phyloP scores from a whole-genome alignment of 2,797 vertebrate genomes.

The Cossypha polioptera region DNA sequence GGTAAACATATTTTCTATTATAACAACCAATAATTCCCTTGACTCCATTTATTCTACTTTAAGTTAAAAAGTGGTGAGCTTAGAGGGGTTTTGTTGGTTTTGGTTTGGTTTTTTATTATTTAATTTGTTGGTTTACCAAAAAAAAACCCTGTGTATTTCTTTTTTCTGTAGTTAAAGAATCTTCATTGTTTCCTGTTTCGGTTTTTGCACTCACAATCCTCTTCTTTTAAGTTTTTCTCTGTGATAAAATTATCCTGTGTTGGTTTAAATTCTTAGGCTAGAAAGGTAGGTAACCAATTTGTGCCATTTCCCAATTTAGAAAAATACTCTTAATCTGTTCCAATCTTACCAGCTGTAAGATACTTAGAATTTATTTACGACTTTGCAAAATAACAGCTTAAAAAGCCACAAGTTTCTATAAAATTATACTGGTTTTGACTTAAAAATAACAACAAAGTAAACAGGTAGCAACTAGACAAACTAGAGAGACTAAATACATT shows the following conservation, averaged over 20 bases:
- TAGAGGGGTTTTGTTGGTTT: neutral
- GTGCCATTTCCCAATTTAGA: slow-evolving; percentile 32
- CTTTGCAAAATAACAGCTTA: neutral
- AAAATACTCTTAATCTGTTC: slow-evolving; percentile 10
- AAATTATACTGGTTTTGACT: neutral
- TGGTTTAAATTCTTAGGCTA: neutral
- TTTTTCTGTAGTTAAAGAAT: neutral
- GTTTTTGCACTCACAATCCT: neutral
- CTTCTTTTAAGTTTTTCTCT: neutral
- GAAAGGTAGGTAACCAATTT: neutral
- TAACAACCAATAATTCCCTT: neutral
- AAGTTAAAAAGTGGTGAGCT: neutral
- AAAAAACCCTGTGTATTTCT: neutral
- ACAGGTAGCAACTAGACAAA: neutral
- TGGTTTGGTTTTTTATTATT: neutral
- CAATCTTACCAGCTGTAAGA: neutral
- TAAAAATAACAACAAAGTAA: neutral
- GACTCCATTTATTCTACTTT: neutral
- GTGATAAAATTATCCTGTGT: neutral
- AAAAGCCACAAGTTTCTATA: neutral
- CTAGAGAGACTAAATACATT: neutral
- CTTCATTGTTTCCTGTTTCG: neutral
- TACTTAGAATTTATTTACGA: neutral
- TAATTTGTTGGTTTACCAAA: neutral
- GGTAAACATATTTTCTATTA: neutral